phyloP scores from a whole-genome alignment of 2,888 invertebrate genomes.

The Chouioia cunea region DNA sequence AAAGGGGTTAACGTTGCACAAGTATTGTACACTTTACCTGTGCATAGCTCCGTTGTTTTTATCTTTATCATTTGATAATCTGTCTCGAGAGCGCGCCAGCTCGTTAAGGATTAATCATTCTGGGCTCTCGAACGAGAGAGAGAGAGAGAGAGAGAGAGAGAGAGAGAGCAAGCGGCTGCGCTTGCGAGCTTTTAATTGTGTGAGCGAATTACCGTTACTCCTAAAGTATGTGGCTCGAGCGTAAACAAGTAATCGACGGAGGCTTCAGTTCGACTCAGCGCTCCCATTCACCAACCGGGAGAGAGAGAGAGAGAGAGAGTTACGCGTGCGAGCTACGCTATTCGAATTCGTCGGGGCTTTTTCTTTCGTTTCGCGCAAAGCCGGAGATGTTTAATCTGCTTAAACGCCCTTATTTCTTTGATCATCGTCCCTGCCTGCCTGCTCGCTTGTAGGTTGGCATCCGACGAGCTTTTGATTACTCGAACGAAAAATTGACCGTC shows the following conservation, averaged over 20 bases:
- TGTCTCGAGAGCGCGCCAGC: conserved; percentile 25
- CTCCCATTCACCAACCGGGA: conserved; percentile 26
- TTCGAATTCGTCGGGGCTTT: conserved; percentile 6
- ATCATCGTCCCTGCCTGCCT: too few species aligned
- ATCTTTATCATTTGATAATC: too few species aligned
- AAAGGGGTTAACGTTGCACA: neutral
- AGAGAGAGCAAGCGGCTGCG: too few species aligned
- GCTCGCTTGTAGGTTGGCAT: too few species aligned
- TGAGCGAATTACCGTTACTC: conserved; percentile 50
- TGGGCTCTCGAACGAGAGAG: conserved; percentile 17
- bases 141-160: too few species aligned
- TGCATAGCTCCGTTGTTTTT: conserved; percentile 13
- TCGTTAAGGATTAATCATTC: conserved; percentile 57
- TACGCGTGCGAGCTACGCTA: conserved; percentile 2
- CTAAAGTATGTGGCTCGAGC: neutral
- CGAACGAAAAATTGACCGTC: too few species aligned
- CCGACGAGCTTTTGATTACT: conserved; percentile 2
- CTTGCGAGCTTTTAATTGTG: conserved; percentile 51
- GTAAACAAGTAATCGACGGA: conserved; percentile 36
- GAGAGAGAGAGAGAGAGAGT: too few species aligned
- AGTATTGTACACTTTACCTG: conserved; percentile 19
- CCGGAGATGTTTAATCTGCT: conserved; percentile 25
- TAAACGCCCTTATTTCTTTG: conserved; percentile 28
- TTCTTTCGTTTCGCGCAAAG: neutral
- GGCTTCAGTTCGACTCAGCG: conserved; percentile 38